Evolutionary conservation across 2,888 invertebrate genomes (phyloP), one percentile per base, ranked within the genome.

Genomic region (Tenthredo scrophulariae): DNA sequence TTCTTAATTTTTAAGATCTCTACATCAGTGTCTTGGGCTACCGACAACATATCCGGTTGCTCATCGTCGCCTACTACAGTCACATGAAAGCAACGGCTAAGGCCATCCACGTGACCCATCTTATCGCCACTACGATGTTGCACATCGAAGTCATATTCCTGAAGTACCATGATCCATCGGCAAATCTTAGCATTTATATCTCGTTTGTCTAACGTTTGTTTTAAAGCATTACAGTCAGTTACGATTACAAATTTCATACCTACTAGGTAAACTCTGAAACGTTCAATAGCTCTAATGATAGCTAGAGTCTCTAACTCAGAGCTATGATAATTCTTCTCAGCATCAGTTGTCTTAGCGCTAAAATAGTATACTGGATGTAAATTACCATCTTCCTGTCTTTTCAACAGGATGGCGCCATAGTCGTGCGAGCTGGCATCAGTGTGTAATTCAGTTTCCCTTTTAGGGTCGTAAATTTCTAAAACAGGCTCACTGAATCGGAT

Each of bases 401-500:
- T 7, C 9, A 40, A 40, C 40, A 40, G 40, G 40, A 40, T 40
- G 40, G 58, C 87, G 3, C 87, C 88, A 18, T 85, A 88, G 1
- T 86, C 88, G 6, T 86, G 75, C 29, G 82, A 84, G 46, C 85
- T 86, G 0, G 87, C 87, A 29, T 86, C 88, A 1, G 87, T 86
- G 54, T 89, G 87, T 10, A 87, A n/a, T 9, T 88, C 86, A 0
- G 87, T 88, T 1, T 85, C 85, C 2, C 62, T 67, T 7, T 54
- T 65, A 0, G 85, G 86, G 54, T 88, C 84, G 54, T 87, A 90
- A 7, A 90, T 86, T 4, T 82, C 84, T 5, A 91, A 82, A 26
- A 89, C 88, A 9, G 89, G 89, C 0, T 87, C 83, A 0, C 46
- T 67, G 0, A 84, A 40, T 1, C 87, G 26, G 0, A 22, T 0